These are phyloP conservation scores for Sminthurinus signatus DNA, from an alignment of 1,140 invertebrate genomes.

Conservation along the genomic window DNA sequence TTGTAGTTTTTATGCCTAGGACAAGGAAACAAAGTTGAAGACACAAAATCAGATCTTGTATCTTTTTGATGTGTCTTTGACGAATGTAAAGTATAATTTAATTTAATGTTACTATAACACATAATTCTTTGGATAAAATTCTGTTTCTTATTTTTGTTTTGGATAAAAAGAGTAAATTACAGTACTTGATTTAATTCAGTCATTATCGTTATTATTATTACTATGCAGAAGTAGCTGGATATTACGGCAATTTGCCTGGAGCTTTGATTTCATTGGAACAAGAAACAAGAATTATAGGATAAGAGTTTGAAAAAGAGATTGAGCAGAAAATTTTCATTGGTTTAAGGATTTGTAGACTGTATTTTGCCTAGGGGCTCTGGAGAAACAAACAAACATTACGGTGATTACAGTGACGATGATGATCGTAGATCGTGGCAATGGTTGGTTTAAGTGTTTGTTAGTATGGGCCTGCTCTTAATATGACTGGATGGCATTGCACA, in stretches of 20 bases:
- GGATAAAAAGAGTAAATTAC: too few species aligned
- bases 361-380: neutral
- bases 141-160: too few species aligned
- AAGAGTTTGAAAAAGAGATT: neutral
- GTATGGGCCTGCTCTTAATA: neutral
- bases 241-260: neutral
- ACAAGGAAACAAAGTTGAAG: too few species aligned
- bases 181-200: too few species aligned
- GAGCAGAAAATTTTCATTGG: neutral
- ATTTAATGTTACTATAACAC: too few species aligned
- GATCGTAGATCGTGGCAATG: neutral
- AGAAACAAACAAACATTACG: neutral
- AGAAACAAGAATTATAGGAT: neutral
- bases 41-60: too few species aligned
- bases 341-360: neutral
- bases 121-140: too few species aligned
- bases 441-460: neutral
- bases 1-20: too few species aligned
- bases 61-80: too few species aligned
- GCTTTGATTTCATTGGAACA: neutral
- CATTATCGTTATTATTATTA: too few species aligned
- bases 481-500: neutral
- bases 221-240: too few species aligned
- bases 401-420: constrained; percentile 4
- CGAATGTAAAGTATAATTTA: too few species aligned